Evolutionary conservation across 92 coral and sea anemone species (phyloP), one percentile per base, ranked within the genome.

Genomic region (Pocillopora meandrina): DNA sequence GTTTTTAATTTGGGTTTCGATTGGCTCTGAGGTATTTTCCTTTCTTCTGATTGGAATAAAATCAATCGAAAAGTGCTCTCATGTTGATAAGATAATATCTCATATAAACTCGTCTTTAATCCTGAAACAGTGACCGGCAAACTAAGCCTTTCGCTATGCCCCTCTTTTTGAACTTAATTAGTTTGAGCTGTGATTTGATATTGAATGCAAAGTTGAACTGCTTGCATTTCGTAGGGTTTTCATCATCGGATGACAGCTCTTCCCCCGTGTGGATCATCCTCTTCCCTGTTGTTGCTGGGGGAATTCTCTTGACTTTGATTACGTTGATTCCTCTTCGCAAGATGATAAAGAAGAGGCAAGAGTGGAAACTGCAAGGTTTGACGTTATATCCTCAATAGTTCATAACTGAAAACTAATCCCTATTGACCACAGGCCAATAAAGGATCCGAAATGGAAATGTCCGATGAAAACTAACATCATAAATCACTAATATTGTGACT

Each of bases 281-380:
- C 14, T 81, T 81, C 7, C 77, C 85, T 58, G 77, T 81, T 49
- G 18, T 71, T 8, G 52, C 85, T 15, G 85, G 85, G 10, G 85
- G 77, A 58, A 18, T 81, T 15, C 52, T 81, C 10, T 17, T 70
- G 61, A 18, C 57, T 2, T 18, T 69, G 60, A 59, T 68, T 5
- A 35, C 69, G 0, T 7, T 21, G 42, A 21, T 71, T 5, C 57
- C 42, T 52, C 74, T 81, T 36, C 70, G 85, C 18, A 71, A 31
- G 56, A 12, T 71, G 47, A 76, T 35, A 18, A 71, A 19, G 60
- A 61, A 26, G 36, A 49, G 85, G 1, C 68, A 36, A 13, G 77
- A 71, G 18, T 56, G 62, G 57, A 81, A 81, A 20, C 70, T 35
- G 14, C 69, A 71, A 81, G 85, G 85, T 81, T 36, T 42, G 35